phyloP scores from a whole-genome alignment of 2,113 vertebrate genomes.

The Osmerus eperlanus region DNA sequence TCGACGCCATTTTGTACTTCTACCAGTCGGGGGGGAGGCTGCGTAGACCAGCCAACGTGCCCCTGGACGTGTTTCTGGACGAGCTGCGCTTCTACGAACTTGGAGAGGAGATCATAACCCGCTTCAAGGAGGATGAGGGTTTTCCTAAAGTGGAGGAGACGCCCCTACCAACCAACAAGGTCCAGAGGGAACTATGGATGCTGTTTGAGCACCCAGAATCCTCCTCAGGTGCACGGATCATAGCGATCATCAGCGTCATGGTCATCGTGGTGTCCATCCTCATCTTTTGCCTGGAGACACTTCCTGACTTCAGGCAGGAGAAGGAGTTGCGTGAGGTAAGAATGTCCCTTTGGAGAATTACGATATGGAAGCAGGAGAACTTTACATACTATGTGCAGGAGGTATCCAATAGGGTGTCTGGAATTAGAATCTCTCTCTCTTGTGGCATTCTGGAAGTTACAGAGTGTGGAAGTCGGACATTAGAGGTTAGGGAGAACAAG shows the following conservation, averaged over 20 bases:
- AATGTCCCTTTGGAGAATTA: not conserved
- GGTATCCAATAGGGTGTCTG: too few relatives aligned
- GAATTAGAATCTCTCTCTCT: too few relatives aligned
- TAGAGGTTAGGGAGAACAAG: not conserved
- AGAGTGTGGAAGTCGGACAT: too few relatives aligned
- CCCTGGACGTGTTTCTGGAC: constrained; percentile 90
- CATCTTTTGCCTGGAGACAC: constrained; percentile 91
- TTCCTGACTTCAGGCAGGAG: constrained; percentile 84
- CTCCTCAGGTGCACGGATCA: constrained; percentile 82
- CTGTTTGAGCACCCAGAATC: constrained; percentile 92
- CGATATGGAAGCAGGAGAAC: too few relatives aligned
- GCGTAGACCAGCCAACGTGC: constrained; percentile 83
- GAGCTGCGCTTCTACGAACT: constrained; percentile 90
- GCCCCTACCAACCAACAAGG: constrained; percentile 72
- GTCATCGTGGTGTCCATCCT: constrained; percentile 92
- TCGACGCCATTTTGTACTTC: constrained; percentile 89
- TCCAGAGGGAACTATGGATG: constrained; percentile 82
- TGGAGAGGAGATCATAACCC: constrained; percentile 78
- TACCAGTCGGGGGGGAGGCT: constrained; percentile 91
- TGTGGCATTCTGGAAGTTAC: too few relatives aligned
- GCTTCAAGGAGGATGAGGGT: constrained; percentile 90
- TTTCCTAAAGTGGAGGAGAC: constrained; percentile 75
- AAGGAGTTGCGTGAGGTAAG: constrained; percentile 78
- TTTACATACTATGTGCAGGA: too few relatives aligned
- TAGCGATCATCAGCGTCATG: constrained; percentile 90